phyloP scores from a whole-genome alignment of 1,140 invertebrate genomes.

The Nasonia vitripennis region DNA sequence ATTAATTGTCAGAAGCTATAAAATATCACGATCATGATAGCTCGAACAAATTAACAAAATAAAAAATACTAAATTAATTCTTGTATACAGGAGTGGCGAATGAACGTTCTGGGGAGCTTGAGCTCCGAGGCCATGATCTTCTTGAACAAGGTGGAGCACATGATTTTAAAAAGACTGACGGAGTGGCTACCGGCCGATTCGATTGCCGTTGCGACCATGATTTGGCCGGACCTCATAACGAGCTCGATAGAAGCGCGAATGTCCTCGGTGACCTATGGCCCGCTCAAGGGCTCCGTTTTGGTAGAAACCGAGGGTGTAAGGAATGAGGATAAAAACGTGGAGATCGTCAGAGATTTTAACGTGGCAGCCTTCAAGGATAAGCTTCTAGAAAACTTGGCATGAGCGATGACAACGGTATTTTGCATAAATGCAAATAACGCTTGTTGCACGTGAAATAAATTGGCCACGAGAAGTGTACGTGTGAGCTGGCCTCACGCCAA shows the following conservation, averaged over 20 bases:
- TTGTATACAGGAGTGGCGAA: conserved; percentile 70
- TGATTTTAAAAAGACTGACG: conserved; percentile 36
- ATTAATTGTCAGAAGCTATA: too few species aligned
- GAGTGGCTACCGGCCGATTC: conserved; percentile 65
- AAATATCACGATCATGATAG: too few species aligned
- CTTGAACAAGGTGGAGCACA: conserved; percentile 72
- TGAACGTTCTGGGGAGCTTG: conserved; percentile 64
- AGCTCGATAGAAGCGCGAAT: conserved; percentile 51
- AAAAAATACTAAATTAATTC: neutral
- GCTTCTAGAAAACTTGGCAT: conserved; percentile 30
- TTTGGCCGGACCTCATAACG: conserved; percentile 62
- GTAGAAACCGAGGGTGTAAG: conserved; percentile 38
- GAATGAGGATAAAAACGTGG: conserved; percentile 47
- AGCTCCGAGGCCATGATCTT: conserved; percentile 66
- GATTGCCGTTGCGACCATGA: conserved; percentile 59
- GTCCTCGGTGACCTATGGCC: conserved; percentile 40
- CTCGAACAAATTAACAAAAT: neutral
- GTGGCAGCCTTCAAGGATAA: conserved; percentile 21
- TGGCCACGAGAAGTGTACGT: too few species aligned
- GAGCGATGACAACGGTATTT: neutral
- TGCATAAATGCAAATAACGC: too few species aligned
- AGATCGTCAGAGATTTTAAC: conserved; percentile 50
- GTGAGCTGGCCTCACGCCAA: too few species aligned
- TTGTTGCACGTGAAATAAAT: too few species aligned
- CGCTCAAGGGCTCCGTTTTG: conserved; percentile 48